A percentile compares a stretch with the other conserved stretches of the same genome.
phyloP scores from a whole-genome alignment of 2,888 invertebrate species.

The Pinctada fucata region DNA sequence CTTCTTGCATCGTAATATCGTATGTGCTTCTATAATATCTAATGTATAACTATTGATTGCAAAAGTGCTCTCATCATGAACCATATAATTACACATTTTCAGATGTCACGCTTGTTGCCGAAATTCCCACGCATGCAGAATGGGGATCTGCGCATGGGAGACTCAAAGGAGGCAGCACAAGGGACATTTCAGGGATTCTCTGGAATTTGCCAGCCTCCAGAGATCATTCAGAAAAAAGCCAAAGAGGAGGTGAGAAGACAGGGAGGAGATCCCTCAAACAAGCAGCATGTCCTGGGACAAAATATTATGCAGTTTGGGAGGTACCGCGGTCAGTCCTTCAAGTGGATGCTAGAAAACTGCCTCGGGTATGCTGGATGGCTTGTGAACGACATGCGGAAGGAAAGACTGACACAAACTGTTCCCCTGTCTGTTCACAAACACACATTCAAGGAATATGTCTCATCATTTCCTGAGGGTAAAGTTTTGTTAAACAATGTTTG shows the following conservation, averaged over 20 bases:
- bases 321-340: constrained; percentile 14
- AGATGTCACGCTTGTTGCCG: background rate
- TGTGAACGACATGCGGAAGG: background rate
- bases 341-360: constrained; percentile 23
- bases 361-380: constrained; percentile 25
- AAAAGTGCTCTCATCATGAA: too few species aligned
- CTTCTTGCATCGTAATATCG: too few species aligned
- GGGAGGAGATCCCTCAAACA: constrained; percentile 15
- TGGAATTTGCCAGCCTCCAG: constrained; percentile 1
- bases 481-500: too few species aligned
- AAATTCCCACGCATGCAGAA: constrained; percentile 2
- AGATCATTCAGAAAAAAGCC: background rate
- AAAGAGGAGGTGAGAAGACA: background rate
- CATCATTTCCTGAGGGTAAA: constrained; percentile 21
- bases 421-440: constrained; percentile 17
- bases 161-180: background rate
- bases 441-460: constrained; percentile 12
- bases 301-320: constrained; percentile 24
- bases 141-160: constrained; percentile 8
- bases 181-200: background rate
- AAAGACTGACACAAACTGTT: background rate
- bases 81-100: background rate
- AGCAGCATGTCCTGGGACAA: constrained; percentile 17
- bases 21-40: too few species aligned
- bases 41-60: too few species aligned